A percentile compares a stretch with the other conserved stretches of the same genome.
Evolutionary conservation across 1,140 invertebrate species (phyloP).

Genomic region (Lucilia sericata): DNA sequence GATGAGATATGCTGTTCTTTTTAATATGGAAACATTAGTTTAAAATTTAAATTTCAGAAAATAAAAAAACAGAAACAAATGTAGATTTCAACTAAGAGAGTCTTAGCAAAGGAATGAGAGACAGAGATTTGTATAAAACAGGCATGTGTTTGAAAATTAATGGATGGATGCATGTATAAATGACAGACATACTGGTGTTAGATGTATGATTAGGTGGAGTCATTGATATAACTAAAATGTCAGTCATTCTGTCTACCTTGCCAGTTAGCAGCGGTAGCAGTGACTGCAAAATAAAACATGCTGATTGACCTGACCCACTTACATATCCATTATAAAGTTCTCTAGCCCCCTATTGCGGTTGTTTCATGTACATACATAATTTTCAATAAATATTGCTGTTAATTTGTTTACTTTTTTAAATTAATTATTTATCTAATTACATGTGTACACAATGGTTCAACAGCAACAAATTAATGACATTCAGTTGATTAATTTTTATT

Average conservation of each 20-base stretch:
- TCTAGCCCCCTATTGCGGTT: not conserved
- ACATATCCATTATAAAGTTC: not conserved
- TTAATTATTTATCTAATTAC: constrained; percentile 2
- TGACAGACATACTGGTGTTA: not conserved
- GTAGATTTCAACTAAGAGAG: not conserved
- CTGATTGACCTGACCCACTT: constrained; percentile 14
- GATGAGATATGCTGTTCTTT: not conserved
- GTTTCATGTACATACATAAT: not conserved
- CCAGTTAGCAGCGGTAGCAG: not conserved
- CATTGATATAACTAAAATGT: not conserved
- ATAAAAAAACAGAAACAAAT: not conserved
- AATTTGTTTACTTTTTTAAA: not conserved
- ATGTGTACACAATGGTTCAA: not conserved
- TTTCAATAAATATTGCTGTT: not conserved
- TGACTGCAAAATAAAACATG: not conserved
- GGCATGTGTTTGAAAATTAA: not conserved
- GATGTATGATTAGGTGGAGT: not conserved
- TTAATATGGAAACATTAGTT: not conserved
- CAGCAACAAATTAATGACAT: not conserved
- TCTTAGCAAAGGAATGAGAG: no score
- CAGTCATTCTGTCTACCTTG: not conserved
- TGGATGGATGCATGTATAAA: not conserved
- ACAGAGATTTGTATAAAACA: not conserved
- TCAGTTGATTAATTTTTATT: constrained; percentile 18
- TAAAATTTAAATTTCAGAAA: not conserved